Conservation (phyloP, 2,797 vertebrate genomes). For the Premnoplex brunnescens region DNA sequence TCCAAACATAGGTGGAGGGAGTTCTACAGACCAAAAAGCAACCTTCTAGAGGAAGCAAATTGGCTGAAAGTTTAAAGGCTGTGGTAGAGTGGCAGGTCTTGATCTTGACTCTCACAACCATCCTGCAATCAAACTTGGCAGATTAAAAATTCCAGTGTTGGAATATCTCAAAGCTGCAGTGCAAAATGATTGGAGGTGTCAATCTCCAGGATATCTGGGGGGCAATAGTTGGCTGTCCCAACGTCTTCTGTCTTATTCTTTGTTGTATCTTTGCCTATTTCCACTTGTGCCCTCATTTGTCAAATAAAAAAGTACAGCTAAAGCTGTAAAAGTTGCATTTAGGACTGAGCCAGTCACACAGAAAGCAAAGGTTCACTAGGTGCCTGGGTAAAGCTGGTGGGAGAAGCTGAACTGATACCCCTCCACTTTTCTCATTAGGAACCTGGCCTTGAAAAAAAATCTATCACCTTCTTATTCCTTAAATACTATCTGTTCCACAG, state of each 20-base stretch:
- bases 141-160: not conserved
- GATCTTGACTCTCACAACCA: not conserved
- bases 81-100: not conserved
- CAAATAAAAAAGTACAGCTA: not conserved
- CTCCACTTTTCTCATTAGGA: not conserved
- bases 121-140: not conserved
- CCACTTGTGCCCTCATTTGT: not conserved
- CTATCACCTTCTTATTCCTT: not conserved
- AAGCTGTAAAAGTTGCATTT: not conserved
- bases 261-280: not conserved
- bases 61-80: not conserved
- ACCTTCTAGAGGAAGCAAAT: not conserved
- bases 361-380: not conserved
- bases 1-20: not conserved
- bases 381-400: not conserved
- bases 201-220: not conserved
- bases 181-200: not conserved
- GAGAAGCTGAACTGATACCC: not conserved
- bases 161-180: not conserved
- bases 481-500: not conserved
- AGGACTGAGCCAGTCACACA: not conserved
- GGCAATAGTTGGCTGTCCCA: not conserved
- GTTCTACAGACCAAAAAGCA: not conserved
- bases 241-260: not conserved
- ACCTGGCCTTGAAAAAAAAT: not conserved